Conservation (phyloP, 1,140 invertebrate species). For the Drosophila gunungcola region DNA sequence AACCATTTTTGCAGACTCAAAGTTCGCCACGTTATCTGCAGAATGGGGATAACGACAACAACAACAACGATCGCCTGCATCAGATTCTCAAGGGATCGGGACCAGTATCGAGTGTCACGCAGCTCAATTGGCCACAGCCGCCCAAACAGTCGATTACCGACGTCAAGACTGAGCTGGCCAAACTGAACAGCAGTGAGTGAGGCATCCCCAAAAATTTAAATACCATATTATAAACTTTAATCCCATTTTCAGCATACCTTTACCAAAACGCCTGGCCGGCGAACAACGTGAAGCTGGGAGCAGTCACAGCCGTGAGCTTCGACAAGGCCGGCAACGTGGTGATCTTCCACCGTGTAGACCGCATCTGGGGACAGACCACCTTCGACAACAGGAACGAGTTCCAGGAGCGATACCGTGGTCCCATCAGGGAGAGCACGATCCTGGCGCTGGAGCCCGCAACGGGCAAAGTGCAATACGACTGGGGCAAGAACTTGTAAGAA, state of each 20-base stretch:
- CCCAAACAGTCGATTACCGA: conserved; percentile 51
- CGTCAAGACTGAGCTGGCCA: conserved; percentile 73
- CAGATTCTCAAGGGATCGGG: conserved; percentile 77
- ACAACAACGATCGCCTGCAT: conserved; percentile 61
- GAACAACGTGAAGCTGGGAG: conserved; percentile 87
- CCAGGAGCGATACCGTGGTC: conserved; percentile 86
- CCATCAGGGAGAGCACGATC: conserved; percentile 91
- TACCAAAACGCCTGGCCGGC: conserved; percentile 86
- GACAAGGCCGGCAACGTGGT: conserved; percentile 90
- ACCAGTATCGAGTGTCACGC: conserved; percentile 38
- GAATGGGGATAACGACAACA: conserved; percentile 34
- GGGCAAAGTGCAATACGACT: conserved; percentile 90
- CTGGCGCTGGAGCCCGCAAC: conserved; percentile 89
- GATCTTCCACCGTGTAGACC: conserved; percentile 93
- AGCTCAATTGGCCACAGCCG: conserved; percentile 62
- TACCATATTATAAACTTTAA: neutral
- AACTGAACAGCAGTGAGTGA: conserved; percentile 75
- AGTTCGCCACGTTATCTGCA: conserved; percentile 62
- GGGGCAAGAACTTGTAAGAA: conserved; percentile 92
- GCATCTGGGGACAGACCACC: conserved; percentile 89
- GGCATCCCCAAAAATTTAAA: neutral
- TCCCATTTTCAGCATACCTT: conserved; percentile 58
- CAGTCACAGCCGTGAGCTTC: conserved; percentile 92
- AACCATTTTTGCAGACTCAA: conserved; percentile 52
- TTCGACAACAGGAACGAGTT: conserved; percentile 88